A percentile compares a stretch with the other conserved stretches of the same genome.
These are phyloP conservation scores for Sabellastarte sp. DNA, from an alignment of 2,888 invertebrate genomes.

Conservation along the genomic window DNA sequence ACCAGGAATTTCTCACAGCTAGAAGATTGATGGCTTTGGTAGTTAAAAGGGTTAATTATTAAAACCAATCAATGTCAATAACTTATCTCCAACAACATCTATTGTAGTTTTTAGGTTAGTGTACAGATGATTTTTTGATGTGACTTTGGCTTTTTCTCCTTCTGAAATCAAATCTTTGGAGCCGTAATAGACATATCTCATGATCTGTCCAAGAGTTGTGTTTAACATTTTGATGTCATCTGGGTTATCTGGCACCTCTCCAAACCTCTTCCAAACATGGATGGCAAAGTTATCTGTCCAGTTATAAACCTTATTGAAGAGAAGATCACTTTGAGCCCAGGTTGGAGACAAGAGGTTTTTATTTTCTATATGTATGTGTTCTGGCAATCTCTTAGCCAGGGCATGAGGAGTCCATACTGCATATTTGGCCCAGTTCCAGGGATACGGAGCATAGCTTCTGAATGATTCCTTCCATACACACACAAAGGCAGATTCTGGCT, in stretches of 20 bases:
- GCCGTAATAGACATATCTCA: slow-evolving; percentile 6
- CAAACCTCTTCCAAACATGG: slow-evolving; percentile 31
- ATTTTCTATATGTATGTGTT: slow-evolving; percentile 23
- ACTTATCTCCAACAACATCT: not conserved
- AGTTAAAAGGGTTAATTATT: not conserved
- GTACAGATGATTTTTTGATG: not conserved
- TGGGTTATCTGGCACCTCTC: slow-evolving; percentile 5
- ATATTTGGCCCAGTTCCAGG: slow-evolving; percentile 16
- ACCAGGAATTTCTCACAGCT: too few species aligned
- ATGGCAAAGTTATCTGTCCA: slow-evolving; percentile 37
- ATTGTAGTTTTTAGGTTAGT: not conserved
- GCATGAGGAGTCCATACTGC: slow-evolving; percentile 11
- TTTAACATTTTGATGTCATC: slow-evolving; percentile 8
- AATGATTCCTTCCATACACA: slow-evolving; percentile 18
- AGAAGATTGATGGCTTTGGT: too few species aligned
- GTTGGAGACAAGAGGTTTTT: slow-evolving; percentile 13
- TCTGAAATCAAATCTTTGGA: not conserved
- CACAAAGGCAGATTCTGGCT: slow-evolving; percentile 15
- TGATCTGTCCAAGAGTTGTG: slow-evolving; percentile 18
- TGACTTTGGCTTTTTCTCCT: not conserved
- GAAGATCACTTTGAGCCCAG: slow-evolving; percentile 9
- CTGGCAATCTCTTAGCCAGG: slow-evolving; percentile 9
- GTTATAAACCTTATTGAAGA: slow-evolving; percentile 17
- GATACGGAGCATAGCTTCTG: slow-evolving; percentile 9
- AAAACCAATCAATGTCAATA: not conserved